A percentile compares a stretch with the other conserved stretches of the same genome.
Evolutionary conservation across 2,888 invertebrate species (phyloP).

Genomic region (Parnassius orleans): DNA sequence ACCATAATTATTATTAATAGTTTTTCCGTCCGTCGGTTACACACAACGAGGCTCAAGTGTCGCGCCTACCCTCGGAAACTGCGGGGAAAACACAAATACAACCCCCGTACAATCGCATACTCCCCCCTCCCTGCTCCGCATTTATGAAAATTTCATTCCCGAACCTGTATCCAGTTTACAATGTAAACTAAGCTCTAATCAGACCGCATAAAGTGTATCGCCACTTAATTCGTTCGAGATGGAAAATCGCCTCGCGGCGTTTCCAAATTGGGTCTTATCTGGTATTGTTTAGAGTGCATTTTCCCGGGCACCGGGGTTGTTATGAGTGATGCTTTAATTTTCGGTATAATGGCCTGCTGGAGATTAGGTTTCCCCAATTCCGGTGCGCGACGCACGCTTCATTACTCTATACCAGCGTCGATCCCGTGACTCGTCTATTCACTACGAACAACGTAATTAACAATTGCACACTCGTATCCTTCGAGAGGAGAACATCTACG

Average conservation of each 20-base stretch:
- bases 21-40: constrained; percentile 60
- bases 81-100: constrained; percentile 67
- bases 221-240: constrained; percentile 55
- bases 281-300: constrained; percentile 48
- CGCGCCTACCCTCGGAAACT: constrained; percentile 56
- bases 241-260: constrained; percentile 46
- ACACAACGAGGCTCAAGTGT: constrained; percentile 58
- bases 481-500: too few relatives aligned
- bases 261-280: constrained; percentile 56
- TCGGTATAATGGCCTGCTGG: constrained; percentile 72
- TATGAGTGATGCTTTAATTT: constrained; percentile 63
- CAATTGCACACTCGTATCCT: constrained; percentile 5
- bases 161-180: constrained; percentile 51
- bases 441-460: constrained; percentile 8
- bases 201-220: constrained; percentile 59
- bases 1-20: constrained; percentile 68
- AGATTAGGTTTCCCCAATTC: constrained; percentile 76
- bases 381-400: constrained; percentile 39
- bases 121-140: constrained; percentile 42
- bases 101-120: constrained; percentile 39
- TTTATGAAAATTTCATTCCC: constrained; percentile 80
- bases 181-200: constrained; percentile 68
- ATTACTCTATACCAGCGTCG: constrained; percentile 22
- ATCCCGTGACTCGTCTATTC: constrained; percentile 1
- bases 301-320: constrained; percentile 37